Evolutionary conservation across 1,140 invertebrate genomes (phyloP).

Genomic region (Oscheius sp.): DNA sequence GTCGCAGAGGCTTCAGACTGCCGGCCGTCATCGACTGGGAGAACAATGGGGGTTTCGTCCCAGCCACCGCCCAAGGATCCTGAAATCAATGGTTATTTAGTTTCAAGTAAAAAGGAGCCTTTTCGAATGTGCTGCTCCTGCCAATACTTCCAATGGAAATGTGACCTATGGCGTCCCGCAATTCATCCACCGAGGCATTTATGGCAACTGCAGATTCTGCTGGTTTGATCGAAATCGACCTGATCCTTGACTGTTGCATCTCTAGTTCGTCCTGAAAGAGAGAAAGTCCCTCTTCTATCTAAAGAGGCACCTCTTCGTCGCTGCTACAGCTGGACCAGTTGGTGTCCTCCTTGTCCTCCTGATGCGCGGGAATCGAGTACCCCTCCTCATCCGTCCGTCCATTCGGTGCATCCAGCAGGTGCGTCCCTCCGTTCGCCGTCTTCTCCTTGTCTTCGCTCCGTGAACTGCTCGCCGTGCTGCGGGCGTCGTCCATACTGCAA

Average conservation of each 20-base stretch:
- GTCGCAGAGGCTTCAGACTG: conserved; percentile 21
- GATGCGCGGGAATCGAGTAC: conserved; percentile 41
- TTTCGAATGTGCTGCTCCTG: conserved; percentile 55
- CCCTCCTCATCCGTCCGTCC: conserved; percentile 48
- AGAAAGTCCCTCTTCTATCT: conserved; percentile 8
- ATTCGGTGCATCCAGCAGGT: conserved; percentile 7
- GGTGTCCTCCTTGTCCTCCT: conserved; percentile 9
- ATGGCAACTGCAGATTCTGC: conserved; percentile 43
- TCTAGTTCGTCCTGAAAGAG: conserved; percentile 45
- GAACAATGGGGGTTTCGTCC: conserved; percentile 39
- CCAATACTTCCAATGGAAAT: conserved; percentile 43
- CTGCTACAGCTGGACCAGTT: conserved; percentile 28
- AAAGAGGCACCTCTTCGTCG: conserved; percentile 34
- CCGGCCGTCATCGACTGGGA: conserved; percentile 49
- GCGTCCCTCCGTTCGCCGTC: background rate
- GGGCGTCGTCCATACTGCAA: conserved; percentile 43
- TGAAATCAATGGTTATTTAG: conserved; percentile 20
- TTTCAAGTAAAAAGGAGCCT: conserved; percentile 23
- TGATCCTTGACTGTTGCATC: conserved; percentile 54
- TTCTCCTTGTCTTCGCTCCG: conserved; percentile 45
- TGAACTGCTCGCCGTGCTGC: conserved; percentile 43
- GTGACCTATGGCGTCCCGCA: conserved; percentile 53
- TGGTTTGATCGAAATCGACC: conserved; percentile 54
- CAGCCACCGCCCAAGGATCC: conserved; percentile 53
- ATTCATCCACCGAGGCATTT: conserved; percentile 57